Base-by-base conservation (phyloP, 1,140 invertebrate genomes). In the Littorina saxatilis region DNA sequence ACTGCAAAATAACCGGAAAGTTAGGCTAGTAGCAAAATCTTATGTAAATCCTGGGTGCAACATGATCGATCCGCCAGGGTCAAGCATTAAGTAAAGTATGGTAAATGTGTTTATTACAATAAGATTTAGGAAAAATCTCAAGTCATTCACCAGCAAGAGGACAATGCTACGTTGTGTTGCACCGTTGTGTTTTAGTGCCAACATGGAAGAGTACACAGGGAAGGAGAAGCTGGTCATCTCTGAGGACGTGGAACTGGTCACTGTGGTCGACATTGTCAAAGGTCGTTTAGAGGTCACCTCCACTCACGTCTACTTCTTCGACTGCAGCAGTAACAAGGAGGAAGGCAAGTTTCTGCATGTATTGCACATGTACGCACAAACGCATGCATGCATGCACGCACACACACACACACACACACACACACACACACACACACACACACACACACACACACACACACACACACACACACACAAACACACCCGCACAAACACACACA, bases 221-320 rank as follows among this genome's bases (percentile, higher is more conserved):
- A 93, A 93, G 84, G 95, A 95, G 86, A 95, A 95, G 72, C 83
- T 92, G 32, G 91, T 95, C 7, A 91, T 95, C 40, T 93, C 94
- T 11, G 94, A 95, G 86, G 94, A 95, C 43, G 95, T 95, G 88
- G 94, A 95, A 84, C 90, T 95, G 4, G 94, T 95, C 11, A 95
- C 94, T 0, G 88, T 95, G 47, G 94, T 95, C 92, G 93, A 94
- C 43, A 93, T 94, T 47, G 92, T 95, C 23, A 94, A 95, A 90
- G 95, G 95, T 35, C 92, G 94, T 55, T 92, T 95, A 32, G 95
- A 95, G 88, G 92, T 95, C 68, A 95, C 95, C n/a, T 94, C 94
- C 9, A 94, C 92, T 50, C 92, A 94, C 84, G 92, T 95, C 43
- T 95, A 94, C 80, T 95, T 95, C 87, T 93, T 94, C 86, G 95